Evolutionary conservation across 2,113 vertebrate genomes (phyloP), one percentile per base, ranked within the genome.

Genomic region (Pardalotus punctatus): DNA sequence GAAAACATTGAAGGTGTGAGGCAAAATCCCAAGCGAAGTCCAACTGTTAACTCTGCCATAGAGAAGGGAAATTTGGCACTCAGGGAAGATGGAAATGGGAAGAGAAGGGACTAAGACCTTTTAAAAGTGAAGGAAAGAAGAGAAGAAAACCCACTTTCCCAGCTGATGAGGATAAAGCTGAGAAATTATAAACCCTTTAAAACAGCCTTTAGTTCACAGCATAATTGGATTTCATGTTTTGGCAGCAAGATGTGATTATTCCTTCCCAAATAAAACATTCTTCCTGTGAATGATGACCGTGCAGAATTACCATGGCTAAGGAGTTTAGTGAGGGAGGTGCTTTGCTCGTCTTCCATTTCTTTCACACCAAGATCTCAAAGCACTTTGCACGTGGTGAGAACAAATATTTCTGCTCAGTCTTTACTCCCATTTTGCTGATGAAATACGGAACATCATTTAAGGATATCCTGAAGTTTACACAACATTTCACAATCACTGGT

Each of bases 151-250:
- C 14, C 1, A 20, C 15, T 88, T 93, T 78, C 3, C 35, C 40
- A 38, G 67, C 53, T 90, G 92, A 95, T 90, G 90, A 96, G 82
- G 60, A 57, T 88, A 86, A 92, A 94, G 88, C 88, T 74, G 80
- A 66, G 77, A 95, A 95, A 92, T 84, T 21, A 93, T 92, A 96
- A 96, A 92, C 69, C 82, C 64, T 86, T 90, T 95, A 92, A 94
- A 97, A 81, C 71, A 86, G 90, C 90, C 94, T 96, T 94, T 95
- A 71, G 82, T 95, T 96, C 94, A 88, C 86, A 96, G 69, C 77
- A 42, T 96, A 97, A 97, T 97, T 96, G 92, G 96, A 97, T 96
- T 97, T 95, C 90, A 96, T 97, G 96, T 97, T 96, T 96, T 96
- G 92, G 96, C 94, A 90, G 92, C 60, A 61, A 93, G 86, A 95